A percentile compares a stretch with the other conserved stretches of the same genome.
Evolutionary conservation across 2,797 vertebrate species (phyloP).

Genomic region (Lithobates pipiens): DNA sequence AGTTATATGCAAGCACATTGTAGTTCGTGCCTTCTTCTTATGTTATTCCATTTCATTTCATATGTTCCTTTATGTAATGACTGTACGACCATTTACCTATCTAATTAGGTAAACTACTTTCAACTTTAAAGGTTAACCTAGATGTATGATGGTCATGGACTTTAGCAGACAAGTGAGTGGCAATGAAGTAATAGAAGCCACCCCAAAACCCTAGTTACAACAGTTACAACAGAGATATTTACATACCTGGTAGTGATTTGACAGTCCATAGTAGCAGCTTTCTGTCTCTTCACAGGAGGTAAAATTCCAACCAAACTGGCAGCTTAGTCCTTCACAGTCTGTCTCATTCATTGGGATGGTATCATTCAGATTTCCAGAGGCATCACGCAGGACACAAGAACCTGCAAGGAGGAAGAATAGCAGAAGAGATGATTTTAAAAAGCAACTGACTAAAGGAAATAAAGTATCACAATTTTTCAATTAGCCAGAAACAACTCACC

Average conservation of each 20-base stretch:
- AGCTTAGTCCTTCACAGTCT: constrained; percentile 70
- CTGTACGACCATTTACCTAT: no score
- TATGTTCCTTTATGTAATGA: no score
- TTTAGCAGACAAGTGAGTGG: no score
- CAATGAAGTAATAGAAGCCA: no score
- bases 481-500: constrained; percentile 64
- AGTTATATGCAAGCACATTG: no score
- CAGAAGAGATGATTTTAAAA: not conserved
- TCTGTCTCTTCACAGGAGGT: constrained; percentile 69
- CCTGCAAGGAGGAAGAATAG: constrained; percentile 61
- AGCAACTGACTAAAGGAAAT: not conserved
- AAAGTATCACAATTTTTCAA: not conserved
- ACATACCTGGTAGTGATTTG: constrained; percentile 73
- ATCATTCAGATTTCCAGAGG: constrained; percentile 74
- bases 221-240: not conserved
- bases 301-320: constrained; percentile 79
- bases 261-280: constrained; percentile 72
- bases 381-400: constrained; percentile 74
- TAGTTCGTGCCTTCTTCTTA: no score
- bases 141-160: no score
- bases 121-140: no score
- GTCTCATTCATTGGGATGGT: constrained; percentile 68
- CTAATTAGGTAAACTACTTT: no score
- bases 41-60: no score
- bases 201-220: not conserved